A percentile compares a stretch with the other conserved stretches of the same genome.
These are phyloP conservation scores for Brassicogethes aeneus DNA, from an alignment of 2,888 invertebrate species.

Conservation along the genomic window DNA sequence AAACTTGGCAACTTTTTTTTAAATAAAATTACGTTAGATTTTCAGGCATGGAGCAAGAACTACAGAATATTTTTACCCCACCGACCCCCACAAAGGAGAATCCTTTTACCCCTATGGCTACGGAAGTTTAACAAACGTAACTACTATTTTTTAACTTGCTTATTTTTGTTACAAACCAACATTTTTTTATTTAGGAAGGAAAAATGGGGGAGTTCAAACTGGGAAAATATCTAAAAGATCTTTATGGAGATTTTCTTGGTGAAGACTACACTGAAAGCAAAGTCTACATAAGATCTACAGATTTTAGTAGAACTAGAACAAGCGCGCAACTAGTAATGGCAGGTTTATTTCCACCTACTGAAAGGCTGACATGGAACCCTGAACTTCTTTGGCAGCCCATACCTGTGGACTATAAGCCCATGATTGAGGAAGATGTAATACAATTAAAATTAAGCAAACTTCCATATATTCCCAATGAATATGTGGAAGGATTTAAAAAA, in stretches of 20 bases:
- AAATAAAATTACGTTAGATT: background rate
- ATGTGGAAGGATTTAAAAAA: too few relatives aligned
- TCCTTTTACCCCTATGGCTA: background rate
- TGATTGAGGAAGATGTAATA: slow-evolving; percentile 21
- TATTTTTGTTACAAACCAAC: background rate
- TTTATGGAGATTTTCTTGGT: slow-evolving; percentile 60
- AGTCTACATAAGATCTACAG: slow-evolving; percentile 64
- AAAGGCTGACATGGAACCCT: slow-evolving; percentile 55
- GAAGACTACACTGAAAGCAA: slow-evolving; percentile 54
- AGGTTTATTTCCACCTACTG: slow-evolving; percentile 62
- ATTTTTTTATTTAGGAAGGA: slow-evolving; percentile 50
- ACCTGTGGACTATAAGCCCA: slow-evolving; percentile 70
- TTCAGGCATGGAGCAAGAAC: background rate
- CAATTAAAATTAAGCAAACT: too few relatives aligned
- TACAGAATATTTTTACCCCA: background rate
- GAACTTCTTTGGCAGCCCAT: slow-evolving; percentile 77
- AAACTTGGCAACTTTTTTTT: too few relatives aligned
- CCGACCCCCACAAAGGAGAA: background rate
- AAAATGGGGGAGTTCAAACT: slow-evolving; percentile 65
- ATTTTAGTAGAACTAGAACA: slow-evolving; percentile 75
- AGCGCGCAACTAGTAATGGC: slow-evolving; percentile 76
- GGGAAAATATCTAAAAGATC: slow-evolving; percentile 60
- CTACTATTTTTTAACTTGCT: background rate
- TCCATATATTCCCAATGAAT: too few relatives aligned
- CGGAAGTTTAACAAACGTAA: background rate